Base-by-base conservation (phyloP, 2,888 invertebrate species). In the Resseliella maxima region DNA sequence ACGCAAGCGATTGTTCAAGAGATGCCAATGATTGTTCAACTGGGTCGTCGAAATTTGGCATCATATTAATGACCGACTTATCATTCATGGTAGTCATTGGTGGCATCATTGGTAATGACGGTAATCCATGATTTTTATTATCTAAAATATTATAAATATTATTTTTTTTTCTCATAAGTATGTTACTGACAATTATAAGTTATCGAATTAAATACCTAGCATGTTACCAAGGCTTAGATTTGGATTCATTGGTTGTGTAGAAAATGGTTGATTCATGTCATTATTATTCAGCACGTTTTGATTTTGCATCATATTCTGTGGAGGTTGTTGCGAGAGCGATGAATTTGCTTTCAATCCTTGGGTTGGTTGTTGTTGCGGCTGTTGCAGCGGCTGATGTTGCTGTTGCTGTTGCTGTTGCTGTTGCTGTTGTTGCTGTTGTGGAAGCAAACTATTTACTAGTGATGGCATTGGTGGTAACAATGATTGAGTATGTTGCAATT, bases 11-110 rank as follows among this genome's bases (percentile, higher is more conserved):
- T 86, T 94, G 93, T 90, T 95, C 95, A 88, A 95, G 91, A 88
- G 93, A 94, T 85, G 95, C 95, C 89, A 95, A 91, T 86, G 94
- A 94, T 88, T 94, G 93, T 90, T 95, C 95, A 88, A 95, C 92
- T 31, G 95, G 94, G 90, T 95, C 95, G 87, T 94, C 93, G 89
- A 92, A 93, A 87, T 91, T 86, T n/a, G 35, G 85, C 27, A 87
- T 31, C 31, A 85, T 24, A 85, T 85, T 50, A 38, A 86, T 85
- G 12, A 86, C 24, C 8, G 86, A 85, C 87, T 87, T 87, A 87
- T 85, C 87, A 86, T 87, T 87, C 87, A 87, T 86, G 85, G 88
- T 41, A 86, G 87, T 38, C 59, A 85, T 86, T 54, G 86, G 86
- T 86, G 87, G 31, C 87, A 87, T 64, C 86, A 87, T 50, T 86